Conservation (phyloP, 2,113 vertebrate species). For the human (Homo sapiens) region GRCh38 chr13:108940501-108941000, state of each 20-base stretch:
- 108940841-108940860: neutral
- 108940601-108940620: neutral
- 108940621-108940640: neutral
- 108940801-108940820: neutral
- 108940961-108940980: neutral
- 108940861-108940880: neutral
- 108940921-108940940: neutral
- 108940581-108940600: neutral
- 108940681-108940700: neutral
- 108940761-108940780: neutral
- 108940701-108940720: neutral
- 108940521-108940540: neutral
- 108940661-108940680: neutral
- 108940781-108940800: neutral
- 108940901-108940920: neutral
- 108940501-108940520: neutral
- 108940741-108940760: neutral
- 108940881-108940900: neutral
- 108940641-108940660: neutral
- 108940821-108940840: neutral
- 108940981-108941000: neutral
- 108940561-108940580: neutral
- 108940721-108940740: neutral
- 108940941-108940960: neutral
- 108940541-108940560: neutral